phyloP scores from a whole-genome alignment of 2,888 invertebrate genomes.

The Folsomia manolachei region DNA sequence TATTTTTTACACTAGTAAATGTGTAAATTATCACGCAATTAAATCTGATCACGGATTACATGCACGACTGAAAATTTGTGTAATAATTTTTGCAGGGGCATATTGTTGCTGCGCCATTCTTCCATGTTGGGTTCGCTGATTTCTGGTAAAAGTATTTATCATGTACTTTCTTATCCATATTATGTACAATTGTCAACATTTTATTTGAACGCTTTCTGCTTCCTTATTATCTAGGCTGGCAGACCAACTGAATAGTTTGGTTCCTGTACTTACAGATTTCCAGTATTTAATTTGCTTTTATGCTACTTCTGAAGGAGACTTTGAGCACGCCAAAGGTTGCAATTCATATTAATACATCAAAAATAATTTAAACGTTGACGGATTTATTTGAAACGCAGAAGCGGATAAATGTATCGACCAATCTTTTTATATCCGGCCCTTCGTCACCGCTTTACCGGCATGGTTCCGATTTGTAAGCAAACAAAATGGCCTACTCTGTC shows the following conservation, averaged over 20 bases:
- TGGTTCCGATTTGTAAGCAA: constrained; percentile 89
- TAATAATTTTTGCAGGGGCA: constrained; percentile 64
- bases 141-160: constrained; percentile 69
- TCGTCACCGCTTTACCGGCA: constrained; percentile 89
- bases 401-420: constrained; percentile 68
- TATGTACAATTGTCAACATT: no score
- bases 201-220: no score
- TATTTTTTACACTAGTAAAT: neutral
- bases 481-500: no score
- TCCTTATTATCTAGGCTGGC: constrained; percentile 60
- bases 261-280: constrained; percentile 77
- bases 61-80: neutral
- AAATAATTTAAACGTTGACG: neutral
- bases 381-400: constrained; percentile 53
- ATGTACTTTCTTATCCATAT: neutral
- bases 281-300: constrained; percentile 94
- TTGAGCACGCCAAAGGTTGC: constrained; percentile 59
- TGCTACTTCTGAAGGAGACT: constrained; percentile 63
- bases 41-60: no score
- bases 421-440: constrained; percentile 72
- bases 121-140: constrained; percentile 92
- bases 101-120: constrained; percentile 84
- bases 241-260: constrained; percentile 79
- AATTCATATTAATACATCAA: neutral
- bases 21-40: neutral